These are phyloP conservation scores for Eupithecia tripunctaria DNA, from an alignment of 2,888 invertebrate species.

Conservation along the genomic window DNA sequence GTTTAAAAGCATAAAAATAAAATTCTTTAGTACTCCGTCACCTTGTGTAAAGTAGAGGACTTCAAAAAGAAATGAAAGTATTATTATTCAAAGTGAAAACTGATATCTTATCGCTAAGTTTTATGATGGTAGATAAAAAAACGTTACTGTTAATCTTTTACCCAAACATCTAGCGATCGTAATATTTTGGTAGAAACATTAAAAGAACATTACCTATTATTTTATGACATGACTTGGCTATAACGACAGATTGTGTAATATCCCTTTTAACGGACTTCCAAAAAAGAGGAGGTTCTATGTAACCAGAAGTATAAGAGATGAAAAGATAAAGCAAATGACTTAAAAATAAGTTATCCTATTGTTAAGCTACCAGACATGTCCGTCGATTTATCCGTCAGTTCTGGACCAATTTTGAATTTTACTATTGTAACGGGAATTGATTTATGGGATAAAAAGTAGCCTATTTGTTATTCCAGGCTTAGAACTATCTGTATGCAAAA, in stretches of 20 bases:
- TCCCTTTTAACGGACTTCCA: not conserved
- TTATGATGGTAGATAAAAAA: slow-evolving; percentile 10
- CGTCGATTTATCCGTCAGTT: too few species aligned
- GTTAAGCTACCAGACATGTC: too few species aligned
- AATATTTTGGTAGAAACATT: slow-evolving; percentile 12
- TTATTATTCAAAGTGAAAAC: not conserved
- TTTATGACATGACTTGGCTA: slow-evolving; percentile 11
- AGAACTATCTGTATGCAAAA: too few species aligned
- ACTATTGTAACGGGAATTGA: too few species aligned
- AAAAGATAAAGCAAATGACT: too few species aligned
- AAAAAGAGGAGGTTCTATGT: too few species aligned
- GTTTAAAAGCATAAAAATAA: not conserved
- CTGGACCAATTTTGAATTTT: too few species aligned
- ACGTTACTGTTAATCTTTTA: slow-evolving; percentile 8
- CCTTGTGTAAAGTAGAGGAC: not conserved
- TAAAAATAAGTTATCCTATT: too few species aligned
- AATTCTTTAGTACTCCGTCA: not conserved
- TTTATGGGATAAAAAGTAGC: too few species aligned
- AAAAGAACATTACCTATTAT: slow-evolving; percentile 15
- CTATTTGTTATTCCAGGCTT: too few species aligned
- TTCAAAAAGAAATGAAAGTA: slow-evolving; percentile 2
- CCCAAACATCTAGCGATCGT: slow-evolving; percentile 9
- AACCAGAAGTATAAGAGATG: too few species aligned
- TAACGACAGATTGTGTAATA: slow-evolving; percentile 10
- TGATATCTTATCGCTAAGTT: slow-evolving; percentile 18